Evolutionary conservation across 2,888 invertebrate species (phyloP), one percentile per base, ranked within the genome.

Genomic region (Dasysyrphus albostriatus): DNA sequence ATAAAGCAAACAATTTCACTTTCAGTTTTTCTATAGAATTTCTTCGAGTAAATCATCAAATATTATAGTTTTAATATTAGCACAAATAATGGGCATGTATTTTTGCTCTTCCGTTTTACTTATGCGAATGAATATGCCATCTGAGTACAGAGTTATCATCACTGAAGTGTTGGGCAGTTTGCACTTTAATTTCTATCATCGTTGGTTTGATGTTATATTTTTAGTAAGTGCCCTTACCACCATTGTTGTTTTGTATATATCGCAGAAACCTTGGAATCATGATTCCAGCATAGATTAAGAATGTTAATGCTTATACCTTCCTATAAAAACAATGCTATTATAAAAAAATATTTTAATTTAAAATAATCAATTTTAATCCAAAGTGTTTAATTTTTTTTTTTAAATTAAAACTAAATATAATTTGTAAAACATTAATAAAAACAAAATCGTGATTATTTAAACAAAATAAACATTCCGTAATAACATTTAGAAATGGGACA

Each of bases 71-170:
- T 93, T 99, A 69, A 96, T 98, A 88, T 94, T 99, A 56, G 99
- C 99, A 1, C 99, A 99, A 94, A 97, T 99, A 89, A 99, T 99
- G 99, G 99, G 99, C 49, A 99, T 99, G 99, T 99, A 99, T 92
- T 99, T 99, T 93, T 98, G 99, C 73, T 99, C 99, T 0, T 98
- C 98, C 0, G 99, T 99, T 0, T 94, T 99, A 0, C 93, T 99
- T 51, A 98, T 99, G 96, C 94, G 99, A 39, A 99, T 99, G 99
- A 99, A 99, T 92, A 98, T 99, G 98, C 99, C 99, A 0, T 95
- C 97, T 0, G 98, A 99, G 92, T 99, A 99, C 93, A 94, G 99
- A 47, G 96, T 96, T 61, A 99, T 99, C 67, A 95, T 95, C 75
- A 95, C 95, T 0, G 95, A 95, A 94, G 99, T 99, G 0, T 93